Conservation (phyloP, 2,113 vertebrate genomes). For the Sminthopsis crassicaudata region DNA sequence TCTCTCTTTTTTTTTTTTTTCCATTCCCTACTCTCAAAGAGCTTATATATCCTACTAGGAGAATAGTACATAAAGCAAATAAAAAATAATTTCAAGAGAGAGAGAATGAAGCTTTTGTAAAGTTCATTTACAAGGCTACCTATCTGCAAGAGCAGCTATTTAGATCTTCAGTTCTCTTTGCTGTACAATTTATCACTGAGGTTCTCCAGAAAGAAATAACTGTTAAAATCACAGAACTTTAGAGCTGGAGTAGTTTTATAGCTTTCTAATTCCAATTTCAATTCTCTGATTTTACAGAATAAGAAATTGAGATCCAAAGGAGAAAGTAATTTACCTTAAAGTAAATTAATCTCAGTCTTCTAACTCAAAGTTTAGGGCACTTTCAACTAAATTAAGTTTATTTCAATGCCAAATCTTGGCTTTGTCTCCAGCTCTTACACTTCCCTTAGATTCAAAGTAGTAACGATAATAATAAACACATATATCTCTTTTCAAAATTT, state of each 20-base stretch:
- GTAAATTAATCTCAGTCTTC: not conserved
- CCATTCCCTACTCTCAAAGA: not conserved
- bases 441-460: not conserved
- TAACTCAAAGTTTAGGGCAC: not conserved
- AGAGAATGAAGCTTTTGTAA: slow-evolving; percentile 61
- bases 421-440: not conserved
- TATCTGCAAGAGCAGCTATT: slow-evolving; percentile 53
- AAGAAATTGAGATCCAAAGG: not conserved
- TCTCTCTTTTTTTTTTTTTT: too few relatives aligned
- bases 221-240: not conserved
- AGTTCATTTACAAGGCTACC: slow-evolving; percentile 64
- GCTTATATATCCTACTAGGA: not conserved
- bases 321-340: not conserved
- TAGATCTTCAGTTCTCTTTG: slow-evolving; percentile 41
- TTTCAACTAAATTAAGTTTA: not conserved
- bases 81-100: not conserved
- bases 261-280: not conserved
- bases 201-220: slow-evolving; percentile 41
- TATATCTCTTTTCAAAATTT: not conserved
- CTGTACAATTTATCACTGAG: slow-evolving; percentile 5
- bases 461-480: not conserved
- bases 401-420: not conserved
- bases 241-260: not conserved
- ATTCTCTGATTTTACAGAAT: not conserved
- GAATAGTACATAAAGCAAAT: not conserved